Percentiles rank a stretch among this genome's conserved stretches.
These are phyloP conservation scores for Salvelinus sp. DNA, from an alignment of 2,113 vertebrate species.

Conservation along the genomic window DNA sequence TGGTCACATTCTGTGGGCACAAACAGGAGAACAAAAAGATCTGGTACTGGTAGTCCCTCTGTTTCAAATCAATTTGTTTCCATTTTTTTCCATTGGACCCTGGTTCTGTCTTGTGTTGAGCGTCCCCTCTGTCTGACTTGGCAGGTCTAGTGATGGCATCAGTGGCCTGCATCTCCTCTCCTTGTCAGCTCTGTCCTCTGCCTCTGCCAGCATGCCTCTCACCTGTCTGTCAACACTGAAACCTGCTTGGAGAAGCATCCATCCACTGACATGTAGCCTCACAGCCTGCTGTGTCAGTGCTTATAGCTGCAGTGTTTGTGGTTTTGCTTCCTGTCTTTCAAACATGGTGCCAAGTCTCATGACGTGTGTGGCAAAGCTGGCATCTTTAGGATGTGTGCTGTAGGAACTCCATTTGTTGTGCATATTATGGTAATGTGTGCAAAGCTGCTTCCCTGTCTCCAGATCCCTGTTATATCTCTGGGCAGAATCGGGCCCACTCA, in stretches of 20 bases:
- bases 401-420: constrained; percentile 10
- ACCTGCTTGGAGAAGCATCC: too few species aligned
- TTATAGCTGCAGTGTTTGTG: neutral
- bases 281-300: neutral
- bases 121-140: too few species aligned
- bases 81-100: too few species aligned
- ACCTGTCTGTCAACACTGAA: too few species aligned
- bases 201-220: too few species aligned
- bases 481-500: constrained; percentile 27
- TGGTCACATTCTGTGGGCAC: neutral
- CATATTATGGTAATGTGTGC: constrained; percentile 32
- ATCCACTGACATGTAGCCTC: too few species aligned
- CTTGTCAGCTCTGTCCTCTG: too few species aligned
- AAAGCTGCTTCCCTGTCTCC: constrained; percentile 33
- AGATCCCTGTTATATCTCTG: constrained; percentile 18
- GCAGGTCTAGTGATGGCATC: too few species aligned
- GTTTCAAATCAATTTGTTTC: neutral
- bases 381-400: constrained; percentile 4
- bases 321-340: neutral
- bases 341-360: neutral
- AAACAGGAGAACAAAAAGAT: neutral
- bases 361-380: neutral
- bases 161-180: too few species aligned
- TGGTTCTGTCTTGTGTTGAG: too few species aligned
- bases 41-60: neutral